Evolutionary conservation across 1,140 invertebrate genomes (phyloP), one percentile per base, ranked within the genome.

Genomic region (Paralvinella palmiformis): DNA sequence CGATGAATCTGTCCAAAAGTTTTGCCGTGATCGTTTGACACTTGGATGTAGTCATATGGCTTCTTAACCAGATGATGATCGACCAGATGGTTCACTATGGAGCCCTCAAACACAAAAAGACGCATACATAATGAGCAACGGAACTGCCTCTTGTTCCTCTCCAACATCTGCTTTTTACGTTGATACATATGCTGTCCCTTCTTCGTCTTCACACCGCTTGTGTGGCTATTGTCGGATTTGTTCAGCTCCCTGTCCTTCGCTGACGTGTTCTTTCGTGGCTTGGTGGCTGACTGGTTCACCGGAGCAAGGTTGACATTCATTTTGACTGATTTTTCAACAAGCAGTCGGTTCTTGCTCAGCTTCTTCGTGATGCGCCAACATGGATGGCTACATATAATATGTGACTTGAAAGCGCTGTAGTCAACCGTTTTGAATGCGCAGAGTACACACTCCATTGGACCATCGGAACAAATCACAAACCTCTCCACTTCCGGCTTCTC

Each of bases 321-420:
- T 0, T 33, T 24, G 22, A 32, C 55, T 32, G 55, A 57, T n/a
- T 57, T 57, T 32, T 57, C 55, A 27, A 57, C 55, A 10, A 57
- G 55, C 27, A 57, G 55, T 3, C 55, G 55, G n/a, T 57, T 57
- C 55, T 57, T 57, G 33, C 55, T 57, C 4, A 57, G 55, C 33
- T 57, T 57, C 27, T 57, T 57, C 10, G 55, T 57, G 27, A 57
- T 57, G 29, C 55, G 55, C 55, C 55, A 57, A 57, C 55, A 57
- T 33, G 55, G 55, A 32, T 57, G 55, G n/a, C 55, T 57, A 32
- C 55, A 57, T 27, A 57, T 57, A n/a, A 57, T 57, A 32, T 57
- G 55, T 33, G 55, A 57, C 29, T 57, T 57, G 55, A 57, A 57
- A 6, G 55, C 33, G 33, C 55, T 57, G 27, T 57, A 57, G 27